A percentile compares a stretch with the other conserved stretches of the same genome.
phyloP scores from a whole-genome alignment of 1,140 invertebrate species.

The Drosophila parabipectinata region DNA sequence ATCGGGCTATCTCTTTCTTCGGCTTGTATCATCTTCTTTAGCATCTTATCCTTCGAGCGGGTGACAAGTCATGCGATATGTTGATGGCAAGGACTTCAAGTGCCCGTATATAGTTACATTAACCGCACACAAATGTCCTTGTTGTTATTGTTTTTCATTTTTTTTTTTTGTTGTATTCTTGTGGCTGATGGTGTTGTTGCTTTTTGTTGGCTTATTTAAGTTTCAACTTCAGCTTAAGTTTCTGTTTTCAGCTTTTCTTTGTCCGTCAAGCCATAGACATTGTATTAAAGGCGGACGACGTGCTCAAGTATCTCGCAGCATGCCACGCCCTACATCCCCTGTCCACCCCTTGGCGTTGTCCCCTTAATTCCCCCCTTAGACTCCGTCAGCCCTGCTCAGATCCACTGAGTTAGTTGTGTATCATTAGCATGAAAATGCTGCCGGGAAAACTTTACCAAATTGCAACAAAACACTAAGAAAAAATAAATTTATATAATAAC shows the following conservation, averaged over 20 bases:
- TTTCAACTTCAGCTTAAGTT: constrained; percentile 63
- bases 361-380: not conserved
- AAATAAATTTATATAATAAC: too few species aligned
- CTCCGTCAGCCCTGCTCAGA: not conserved
- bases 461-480: constrained; percentile 1
- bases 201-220: constrained; percentile 62
- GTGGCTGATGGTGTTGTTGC: not conserved
- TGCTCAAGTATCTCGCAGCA: constrained; percentile 54
- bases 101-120: constrained; percentile 72
- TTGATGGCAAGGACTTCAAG: constrained; percentile 44
- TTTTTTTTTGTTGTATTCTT: not conserved
- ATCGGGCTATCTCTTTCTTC: too few species aligned
- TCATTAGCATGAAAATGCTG: constrained; percentile 43
- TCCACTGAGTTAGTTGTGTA: constrained; percentile 25
- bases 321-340: not conserved
- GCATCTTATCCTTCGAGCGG: constrained; percentile 6
- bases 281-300: constrained; percentile 47
- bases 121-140: constrained; percentile 44
- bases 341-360: not conserved
- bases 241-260: constrained; percentile 14
- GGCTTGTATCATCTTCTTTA: not conserved
- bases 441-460: constrained; percentile 33
- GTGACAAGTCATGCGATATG: constrained; percentile 50
- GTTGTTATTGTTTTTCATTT: constrained; percentile 6
- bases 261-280: constrained; percentile 26